A percentile compares a stretch with the other conserved stretches of the same genome.
Evolutionary conservation across 2,888 invertebrate species (phyloP).

Genomic region (Gymnocheta viridis): DNA sequence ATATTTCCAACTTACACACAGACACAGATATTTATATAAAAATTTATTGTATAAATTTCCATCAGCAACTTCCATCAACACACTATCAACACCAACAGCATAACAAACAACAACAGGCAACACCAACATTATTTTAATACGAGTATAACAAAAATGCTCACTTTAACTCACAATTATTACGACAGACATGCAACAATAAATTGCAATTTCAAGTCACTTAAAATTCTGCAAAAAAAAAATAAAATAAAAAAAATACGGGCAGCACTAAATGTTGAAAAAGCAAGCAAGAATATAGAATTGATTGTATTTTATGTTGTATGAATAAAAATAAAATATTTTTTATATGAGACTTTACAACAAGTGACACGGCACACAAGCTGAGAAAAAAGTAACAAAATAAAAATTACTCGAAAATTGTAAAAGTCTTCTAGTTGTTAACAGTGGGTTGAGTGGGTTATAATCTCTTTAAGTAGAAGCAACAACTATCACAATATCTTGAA

Average conservation of each 20-base stretch:
- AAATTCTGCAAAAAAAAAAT: constrained; percentile 75
- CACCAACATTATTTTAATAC: constrained; percentile 58
- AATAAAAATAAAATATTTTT: constrained; percentile 55
- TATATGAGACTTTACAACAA: constrained; percentile 59
- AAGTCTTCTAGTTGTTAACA: constrained; percentile 1
- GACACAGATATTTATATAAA: constrained; percentile 39
- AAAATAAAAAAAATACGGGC: neutral
- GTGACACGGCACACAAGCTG: constrained; percentile 40
- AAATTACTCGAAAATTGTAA: constrained; percentile 21
- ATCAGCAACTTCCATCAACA: constrained; percentile 51
- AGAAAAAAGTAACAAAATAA: neutral
- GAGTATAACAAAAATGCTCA: constrained; percentile 59
- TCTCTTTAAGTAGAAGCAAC: neutral
- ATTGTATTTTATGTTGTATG: constrained; percentile 57
- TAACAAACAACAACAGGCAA: constrained; percentile 18
- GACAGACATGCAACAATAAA: constrained; percentile 76
- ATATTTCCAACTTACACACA: constrained; percentile 17
- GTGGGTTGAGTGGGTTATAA: constrained; percentile 6
- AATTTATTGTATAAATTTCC: constrained; percentile 68
- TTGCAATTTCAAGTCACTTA: constrained; percentile 80
- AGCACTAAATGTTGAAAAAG: constrained; percentile 23
- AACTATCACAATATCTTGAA: neutral
- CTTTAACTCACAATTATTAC: constrained; percentile 68
- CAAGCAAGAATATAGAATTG: constrained; percentile 23
- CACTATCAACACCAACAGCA: constrained; percentile 19